Conservation (phyloP, 2,797 vertebrate genomes). For the Spinus olivaceus region DNA sequence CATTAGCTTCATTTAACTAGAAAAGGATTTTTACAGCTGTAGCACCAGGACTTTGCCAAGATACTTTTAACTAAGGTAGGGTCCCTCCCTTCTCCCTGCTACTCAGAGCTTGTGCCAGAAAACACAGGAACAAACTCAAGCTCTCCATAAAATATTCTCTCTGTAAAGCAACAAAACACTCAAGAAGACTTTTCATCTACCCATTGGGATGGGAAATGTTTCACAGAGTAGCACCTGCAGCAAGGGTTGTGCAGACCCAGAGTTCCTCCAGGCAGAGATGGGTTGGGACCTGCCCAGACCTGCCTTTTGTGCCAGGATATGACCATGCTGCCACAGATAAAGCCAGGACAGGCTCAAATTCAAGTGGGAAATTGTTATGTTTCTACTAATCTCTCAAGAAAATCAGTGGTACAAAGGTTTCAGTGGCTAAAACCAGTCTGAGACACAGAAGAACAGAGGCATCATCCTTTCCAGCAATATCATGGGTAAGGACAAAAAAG, state of each 20-base stretch:
- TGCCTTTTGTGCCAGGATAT: neutral
- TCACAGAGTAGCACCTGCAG: rapidly evolving
- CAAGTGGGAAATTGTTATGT: neutral
- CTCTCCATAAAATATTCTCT: neutral
- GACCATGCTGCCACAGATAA: neutral
- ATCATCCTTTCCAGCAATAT: neutral
- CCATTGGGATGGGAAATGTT: neutral
- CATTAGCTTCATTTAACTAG: neutral
- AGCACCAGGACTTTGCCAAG: neutral
- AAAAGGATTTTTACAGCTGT: neutral
- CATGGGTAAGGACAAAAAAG: neutral
- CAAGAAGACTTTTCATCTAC: neutral
- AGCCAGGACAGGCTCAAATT: neutral
- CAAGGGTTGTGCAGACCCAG: neutral
- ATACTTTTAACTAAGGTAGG: neutral
- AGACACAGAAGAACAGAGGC: neutral
- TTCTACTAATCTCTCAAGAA: neutral
- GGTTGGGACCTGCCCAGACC: neutral
- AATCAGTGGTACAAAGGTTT: neutral
- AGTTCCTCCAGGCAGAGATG: neutral
- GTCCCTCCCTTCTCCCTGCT: neutral
- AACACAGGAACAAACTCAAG: neutral
- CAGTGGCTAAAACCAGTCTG: neutral
- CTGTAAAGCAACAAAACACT: neutral
- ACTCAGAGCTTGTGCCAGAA: neutral